Base-by-base conservation (phyloP, 2,888 invertebrate species). In the Tricholauxania praeusta region DNA sequence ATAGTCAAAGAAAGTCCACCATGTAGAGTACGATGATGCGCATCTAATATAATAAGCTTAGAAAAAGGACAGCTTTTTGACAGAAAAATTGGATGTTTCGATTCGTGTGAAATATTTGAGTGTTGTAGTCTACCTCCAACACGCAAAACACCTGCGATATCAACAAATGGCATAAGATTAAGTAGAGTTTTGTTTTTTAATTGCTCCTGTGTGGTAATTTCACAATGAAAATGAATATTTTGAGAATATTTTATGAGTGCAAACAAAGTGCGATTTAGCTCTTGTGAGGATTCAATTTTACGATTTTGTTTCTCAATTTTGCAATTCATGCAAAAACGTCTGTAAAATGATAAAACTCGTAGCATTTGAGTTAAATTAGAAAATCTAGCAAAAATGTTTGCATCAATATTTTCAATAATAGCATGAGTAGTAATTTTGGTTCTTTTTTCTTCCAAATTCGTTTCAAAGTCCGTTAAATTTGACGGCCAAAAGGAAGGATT, bases 121-220 rank as follows among this genome's bases (percentile, higher is more conserved):
- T 78, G 70, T 22, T 72, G 48, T 0, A 83, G 28, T 39, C 74
- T 55, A 28, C 74, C 72, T 52, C 74, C 74, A 6, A 66, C 52
- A 28, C 66, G 15, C n/a, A 64, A 19, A 17, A 64, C 4, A 14
- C 52, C 52, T 2, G 12, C 14, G 6, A 32, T 17, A 39, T 66
- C 70, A 8, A 75, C 15, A 66, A 72, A 72, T 47, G 71, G 66
- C n/a, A 28, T 12, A n/a, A 52, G 28, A 15, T 53, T 52, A 7
- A 66, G 22, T 15, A 66, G 32, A 22, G 12, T n/a, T 28, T 53
- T 66, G 15, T 53, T 53, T 32, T 66, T 28, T 10, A 66, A n/a
- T 14, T 52, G 17, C 52, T 66, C n/a, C 7, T 62, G 3, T 14
- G 7, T 51, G 2, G 2, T 4, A 22, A 66, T 52, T 15, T 48